Evolutionary conservation across 2,888 invertebrate genomes (phyloP).

Genomic region (Endotricha flammealis): DNA sequence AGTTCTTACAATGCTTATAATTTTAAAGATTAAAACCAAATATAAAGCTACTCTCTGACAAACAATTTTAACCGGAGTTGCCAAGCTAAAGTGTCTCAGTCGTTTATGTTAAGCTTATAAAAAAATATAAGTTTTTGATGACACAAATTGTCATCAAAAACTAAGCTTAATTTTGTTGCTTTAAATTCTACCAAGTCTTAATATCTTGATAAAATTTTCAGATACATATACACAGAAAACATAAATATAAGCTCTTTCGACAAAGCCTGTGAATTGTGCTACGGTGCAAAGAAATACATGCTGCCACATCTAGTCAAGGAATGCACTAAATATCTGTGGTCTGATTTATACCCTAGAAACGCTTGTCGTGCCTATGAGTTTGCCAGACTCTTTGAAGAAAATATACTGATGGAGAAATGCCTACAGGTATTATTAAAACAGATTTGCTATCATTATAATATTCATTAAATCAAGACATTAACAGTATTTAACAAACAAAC

Average conservation of each 20-base stretch:
- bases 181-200: not conserved
- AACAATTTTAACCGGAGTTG: no score
- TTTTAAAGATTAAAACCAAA: no score
- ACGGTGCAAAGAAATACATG: slow-evolving; percentile 93
- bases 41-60: no score
- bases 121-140: no score
- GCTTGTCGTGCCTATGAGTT: slow-evolving; percentile 92
- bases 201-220: slow-evolving; percentile 42
- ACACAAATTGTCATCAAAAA: no score
- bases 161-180: not conserved
- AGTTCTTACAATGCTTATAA: no score
- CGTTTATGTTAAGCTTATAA: no score
- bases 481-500: no score
- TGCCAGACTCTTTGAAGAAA: slow-evolving; percentile 90
- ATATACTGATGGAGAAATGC: slow-evolving; percentile 88
- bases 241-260: slow-evolving; percentile 90
- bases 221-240: slow-evolving; percentile 89
- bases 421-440: slow-evolving; percentile 74
- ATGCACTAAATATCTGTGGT: slow-evolving; percentile 91
- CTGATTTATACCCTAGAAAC: slow-evolving; percentile 86
- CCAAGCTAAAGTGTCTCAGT: no score
- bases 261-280: slow-evolving; percentile 91
- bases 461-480: not conserved
- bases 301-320: slow-evolving; percentile 89
- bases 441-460: not conserved